These are phyloP conservation scores for Hirtodrosophila duncani DNA, from an alignment of 2,888 invertebrate genomes.

Conservation along the genomic window DNA sequence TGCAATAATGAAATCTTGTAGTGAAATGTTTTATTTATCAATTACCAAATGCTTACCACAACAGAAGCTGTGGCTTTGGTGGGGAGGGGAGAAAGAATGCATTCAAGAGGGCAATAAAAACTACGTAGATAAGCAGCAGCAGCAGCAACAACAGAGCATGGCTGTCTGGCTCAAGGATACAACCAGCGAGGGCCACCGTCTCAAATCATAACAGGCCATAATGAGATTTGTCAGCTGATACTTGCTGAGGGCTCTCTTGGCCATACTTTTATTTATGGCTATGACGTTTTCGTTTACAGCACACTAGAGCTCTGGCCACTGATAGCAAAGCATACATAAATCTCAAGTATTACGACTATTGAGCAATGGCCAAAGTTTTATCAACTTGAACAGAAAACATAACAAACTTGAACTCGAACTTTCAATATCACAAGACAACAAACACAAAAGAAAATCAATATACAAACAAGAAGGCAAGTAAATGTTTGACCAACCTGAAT, in stretches of 20 bases:
- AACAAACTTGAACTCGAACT: conserved; percentile 13
- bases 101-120: conserved; percentile 9
- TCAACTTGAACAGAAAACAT: conserved; percentile 47
- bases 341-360: conserved; percentile 48
- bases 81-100: neutral
- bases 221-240: conserved; percentile 63
- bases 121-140: conserved; percentile 11
- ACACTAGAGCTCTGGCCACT: conserved; percentile 18
- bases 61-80: no score
- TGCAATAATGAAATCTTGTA: conserved; percentile 30
- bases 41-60: no score
- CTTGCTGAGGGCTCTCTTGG: conserved; percentile 4
- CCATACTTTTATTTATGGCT: conserved; percentile 55
- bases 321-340: conserved; percentile 58
- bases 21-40: conserved; percentile 58
- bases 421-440: conserved; percentile 7
- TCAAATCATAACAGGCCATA: conserved; percentile 46
- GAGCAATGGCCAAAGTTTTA: conserved; percentile 54
- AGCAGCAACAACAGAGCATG: neutral
- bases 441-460: neutral
- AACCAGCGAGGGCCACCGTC: neutral
- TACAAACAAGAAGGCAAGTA: neutral
- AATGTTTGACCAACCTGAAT: neutral
- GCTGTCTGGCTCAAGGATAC: conserved; percentile 20
- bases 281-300: conserved; percentile 36